Percentiles rank a stretch among this genome's conserved stretches.
These are phyloP conservation scores for Penaeus japonicus DNA, from an alignment of 1,140 invertebrate genomes.

Conservation along the genomic window DNA sequence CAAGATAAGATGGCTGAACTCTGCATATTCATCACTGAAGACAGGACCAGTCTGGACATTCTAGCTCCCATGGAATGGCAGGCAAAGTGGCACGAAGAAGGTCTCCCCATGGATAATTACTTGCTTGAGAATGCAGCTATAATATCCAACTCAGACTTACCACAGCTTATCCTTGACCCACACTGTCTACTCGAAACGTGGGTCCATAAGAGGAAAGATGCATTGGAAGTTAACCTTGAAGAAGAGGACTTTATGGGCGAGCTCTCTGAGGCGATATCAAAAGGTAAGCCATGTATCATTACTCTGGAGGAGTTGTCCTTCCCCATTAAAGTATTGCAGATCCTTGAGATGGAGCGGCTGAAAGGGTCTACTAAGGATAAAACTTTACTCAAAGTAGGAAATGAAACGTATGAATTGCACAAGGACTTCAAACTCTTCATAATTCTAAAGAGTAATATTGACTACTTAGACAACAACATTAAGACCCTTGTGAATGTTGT, in stretches of 20 bases:
- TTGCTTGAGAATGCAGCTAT: slow-evolving; percentile 47
- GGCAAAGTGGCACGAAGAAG: slow-evolving; percentile 44
- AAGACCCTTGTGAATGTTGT: slow-evolving; percentile 29
- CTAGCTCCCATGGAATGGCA: slow-evolving; percentile 25
- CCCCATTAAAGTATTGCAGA: slow-evolving; percentile 24
- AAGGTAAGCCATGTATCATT: slow-evolving; percentile 21
- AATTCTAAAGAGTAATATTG: slow-evolving; percentile 12
- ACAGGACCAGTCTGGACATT: slow-evolving; percentile 24
- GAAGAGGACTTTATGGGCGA: slow-evolving; percentile 6
- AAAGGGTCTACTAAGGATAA: not conserved
- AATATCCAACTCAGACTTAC: slow-evolving; percentile 31
- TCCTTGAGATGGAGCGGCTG: slow-evolving; percentile 38
- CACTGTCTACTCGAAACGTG: slow-evolving; percentile 34
- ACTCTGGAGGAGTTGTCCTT: slow-evolving; percentile 18
- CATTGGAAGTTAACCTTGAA: slow-evolving; percentile 29
- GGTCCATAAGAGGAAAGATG: slow-evolving; percentile 18
- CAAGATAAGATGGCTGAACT: slow-evolving; percentile 42
- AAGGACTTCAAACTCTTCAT: slow-evolving; percentile 32
- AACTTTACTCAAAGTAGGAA: slow-evolving; percentile 12
- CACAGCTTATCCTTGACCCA: slow-evolving; percentile 47
- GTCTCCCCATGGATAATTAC: slow-evolving; percentile 23
- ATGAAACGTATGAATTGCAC: slow-evolving; percentile 18
- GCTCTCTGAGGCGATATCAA: not conserved
- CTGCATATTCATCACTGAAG: slow-evolving; percentile 33
- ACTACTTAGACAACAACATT: slow-evolving; percentile 27